These are phyloP conservation scores for Drosophila falleni DNA, from an alignment of 2,888 invertebrate genomes.

Conservation along the genomic window DNA sequence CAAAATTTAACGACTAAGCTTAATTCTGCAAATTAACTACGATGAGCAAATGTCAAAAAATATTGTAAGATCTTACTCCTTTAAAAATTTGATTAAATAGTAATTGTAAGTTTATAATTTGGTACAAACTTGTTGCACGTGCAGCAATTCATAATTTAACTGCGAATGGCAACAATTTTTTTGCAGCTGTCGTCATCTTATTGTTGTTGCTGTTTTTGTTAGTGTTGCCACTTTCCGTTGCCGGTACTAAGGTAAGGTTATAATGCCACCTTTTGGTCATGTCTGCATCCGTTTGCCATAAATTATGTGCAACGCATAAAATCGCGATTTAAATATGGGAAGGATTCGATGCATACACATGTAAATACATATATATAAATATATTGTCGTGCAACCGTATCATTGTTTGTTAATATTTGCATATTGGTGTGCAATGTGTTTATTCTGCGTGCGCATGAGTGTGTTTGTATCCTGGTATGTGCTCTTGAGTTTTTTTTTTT, in stretches of 20 bases:
- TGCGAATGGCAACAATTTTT: too few species aligned
- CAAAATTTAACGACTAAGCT: too few species aligned
- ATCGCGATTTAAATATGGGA: slow-evolving; percentile 22
- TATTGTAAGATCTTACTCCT: too few species aligned
- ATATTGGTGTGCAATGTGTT: slow-evolving; percentile 4
- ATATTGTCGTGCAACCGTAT: slow-evolving; percentile 16
- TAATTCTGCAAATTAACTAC: too few species aligned
- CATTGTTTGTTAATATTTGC: slow-evolving; percentile 38
- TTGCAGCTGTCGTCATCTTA: not conserved
- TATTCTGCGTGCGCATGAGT: slow-evolving; percentile 1
- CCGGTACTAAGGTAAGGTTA: slow-evolving; percentile 2
- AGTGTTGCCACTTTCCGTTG: not conserved
- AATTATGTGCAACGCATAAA: slow-evolving; percentile 34
- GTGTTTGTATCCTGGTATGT: not conserved
- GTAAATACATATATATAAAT: slow-evolving; percentile 6
- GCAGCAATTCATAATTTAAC: not conserved
- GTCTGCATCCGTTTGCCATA: slow-evolving; percentile 35
- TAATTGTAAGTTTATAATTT: too few species aligned
- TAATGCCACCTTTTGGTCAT: slow-evolving; percentile 22
- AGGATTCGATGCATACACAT: not conserved
- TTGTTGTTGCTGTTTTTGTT: not conserved
- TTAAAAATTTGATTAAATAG: too few species aligned
- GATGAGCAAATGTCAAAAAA: too few species aligned
- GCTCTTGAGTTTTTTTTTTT: slow-evolving; percentile 9
- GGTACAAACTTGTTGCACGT: not conserved